phyloP scores from a whole-genome alignment of 2,113 vertebrate species.

The Rhombomys opimus region DNA sequence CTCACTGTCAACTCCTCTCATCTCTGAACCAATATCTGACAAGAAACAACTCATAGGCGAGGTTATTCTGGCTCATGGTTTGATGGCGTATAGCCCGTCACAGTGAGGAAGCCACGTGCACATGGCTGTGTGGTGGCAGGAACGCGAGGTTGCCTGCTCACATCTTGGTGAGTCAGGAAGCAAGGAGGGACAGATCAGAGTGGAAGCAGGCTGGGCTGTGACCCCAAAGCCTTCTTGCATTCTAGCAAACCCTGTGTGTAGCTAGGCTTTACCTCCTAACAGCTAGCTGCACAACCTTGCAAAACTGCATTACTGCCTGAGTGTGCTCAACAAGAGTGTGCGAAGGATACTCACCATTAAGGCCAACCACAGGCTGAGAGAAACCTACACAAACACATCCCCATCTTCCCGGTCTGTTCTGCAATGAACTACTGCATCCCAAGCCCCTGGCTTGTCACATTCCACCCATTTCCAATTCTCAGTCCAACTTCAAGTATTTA shows the following conservation, averaged over 20 bases:
- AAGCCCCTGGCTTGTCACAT: background rate
- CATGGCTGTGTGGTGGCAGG: background rate
- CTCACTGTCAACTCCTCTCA: background rate
- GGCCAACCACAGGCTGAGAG: background rate
- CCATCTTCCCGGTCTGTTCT: background rate
- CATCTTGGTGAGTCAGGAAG: background rate
- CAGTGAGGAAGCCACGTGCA: background rate
- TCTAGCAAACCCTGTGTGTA: background rate
- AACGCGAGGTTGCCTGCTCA: background rate
- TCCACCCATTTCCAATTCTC: too few relatives aligned
- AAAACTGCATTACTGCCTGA: background rate
- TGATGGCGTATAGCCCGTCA: background rate
- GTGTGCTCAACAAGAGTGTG: background rate
- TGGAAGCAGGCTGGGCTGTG: background rate
- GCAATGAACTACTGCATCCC: too few relatives aligned
- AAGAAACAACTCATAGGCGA: background rate
- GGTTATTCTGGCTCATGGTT: background rate
- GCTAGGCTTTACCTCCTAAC: background rate
- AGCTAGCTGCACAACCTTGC: background rate
- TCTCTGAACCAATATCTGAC: background rate
- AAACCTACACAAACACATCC: background rate
- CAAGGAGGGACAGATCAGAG: background rate
- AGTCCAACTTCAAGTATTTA: background rate
- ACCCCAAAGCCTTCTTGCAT: background rate
- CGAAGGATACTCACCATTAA: background rate